phyloP scores from a whole-genome alignment of 1,140 invertebrate species.

The Cepaea nemoralis region DNA sequence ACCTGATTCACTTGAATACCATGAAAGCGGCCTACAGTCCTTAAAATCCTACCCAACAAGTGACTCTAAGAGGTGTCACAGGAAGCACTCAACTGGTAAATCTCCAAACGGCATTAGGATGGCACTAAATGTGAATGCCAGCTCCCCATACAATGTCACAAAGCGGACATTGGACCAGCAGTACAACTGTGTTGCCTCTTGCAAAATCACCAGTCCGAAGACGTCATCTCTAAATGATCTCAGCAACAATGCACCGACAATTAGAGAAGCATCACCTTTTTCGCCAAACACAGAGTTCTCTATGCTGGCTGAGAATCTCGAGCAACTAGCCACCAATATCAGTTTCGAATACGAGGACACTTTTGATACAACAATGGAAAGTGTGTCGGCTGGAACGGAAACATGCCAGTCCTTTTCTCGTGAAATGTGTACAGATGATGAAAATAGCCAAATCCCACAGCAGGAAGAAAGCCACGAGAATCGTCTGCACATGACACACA shows the following conservation, averaged over 20 bases:
- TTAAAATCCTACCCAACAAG: neutral
- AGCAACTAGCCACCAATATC: slow-evolving; percentile 37
- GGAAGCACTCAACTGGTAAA: neutral
- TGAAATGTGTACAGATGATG: slow-evolving; percentile 17
- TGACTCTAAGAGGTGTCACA: neutral
- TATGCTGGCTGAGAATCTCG: slow-evolving; percentile 15
- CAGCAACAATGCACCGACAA: neutral
- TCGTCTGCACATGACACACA: neutral
- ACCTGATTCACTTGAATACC: slow-evolving; percentile 25
- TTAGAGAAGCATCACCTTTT: neutral
- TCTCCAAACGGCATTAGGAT: neutral
- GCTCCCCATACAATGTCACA: neutral
- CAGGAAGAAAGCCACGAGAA: neutral
- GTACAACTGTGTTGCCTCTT: neutral
- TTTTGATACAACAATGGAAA: slow-evolving; percentile 16
- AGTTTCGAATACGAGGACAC: slow-evolving; percentile 38
- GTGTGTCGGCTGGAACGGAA: neutral
- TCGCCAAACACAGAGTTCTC: slow-evolving; percentile 31
- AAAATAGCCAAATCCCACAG: neutral
- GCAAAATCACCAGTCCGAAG: too few species aligned
- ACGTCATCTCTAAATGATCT: slow-evolving; percentile 25
- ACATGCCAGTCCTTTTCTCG: neutral
- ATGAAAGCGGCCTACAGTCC: neutral
- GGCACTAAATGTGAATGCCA: neutral
- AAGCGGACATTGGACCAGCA: neutral